Percentiles rank a stretch among this genome's conserved stretches.
Evolutionary conservation across 2,797 vertebrate genomes (phyloP).

Genomic region (Lerista edwardsae): DNA sequence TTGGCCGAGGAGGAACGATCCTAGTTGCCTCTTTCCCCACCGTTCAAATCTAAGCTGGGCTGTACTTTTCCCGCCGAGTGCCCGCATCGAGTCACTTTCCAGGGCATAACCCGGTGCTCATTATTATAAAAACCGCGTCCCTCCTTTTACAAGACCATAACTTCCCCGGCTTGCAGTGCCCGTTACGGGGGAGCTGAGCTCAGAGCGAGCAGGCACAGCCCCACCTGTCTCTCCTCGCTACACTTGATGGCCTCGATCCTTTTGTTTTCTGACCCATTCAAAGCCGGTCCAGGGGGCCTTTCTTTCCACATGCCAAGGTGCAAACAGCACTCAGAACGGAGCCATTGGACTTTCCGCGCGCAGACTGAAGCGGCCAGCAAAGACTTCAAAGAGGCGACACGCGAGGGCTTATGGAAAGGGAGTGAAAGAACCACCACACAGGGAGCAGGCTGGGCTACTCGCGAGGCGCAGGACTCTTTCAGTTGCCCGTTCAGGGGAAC

Average conservation of each 20-base stretch:
- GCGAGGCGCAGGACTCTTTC: background rate
- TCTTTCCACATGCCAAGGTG: too few relatives aligned
- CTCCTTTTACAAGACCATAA: background rate
- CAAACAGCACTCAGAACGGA: too few relatives aligned
- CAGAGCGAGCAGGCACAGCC: background rate
- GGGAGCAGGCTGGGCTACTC: background rate
- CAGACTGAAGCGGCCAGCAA: too few relatives aligned
- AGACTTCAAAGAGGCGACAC: background rate
- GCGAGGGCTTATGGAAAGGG: accelerated
- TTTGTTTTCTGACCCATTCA: background rate
- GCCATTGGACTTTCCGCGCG: background rate
- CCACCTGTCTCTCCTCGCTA: background rate
- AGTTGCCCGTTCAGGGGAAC: background rate
- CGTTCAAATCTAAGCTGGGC: background rate
- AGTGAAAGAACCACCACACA: accelerated
- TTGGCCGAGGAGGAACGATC: background rate
- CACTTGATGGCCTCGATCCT: too few relatives aligned
- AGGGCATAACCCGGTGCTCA: background rate
- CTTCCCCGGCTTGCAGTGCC: background rate
- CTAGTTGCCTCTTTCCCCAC: background rate
- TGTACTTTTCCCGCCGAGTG: too few relatives aligned
- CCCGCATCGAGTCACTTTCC: too few relatives aligned
- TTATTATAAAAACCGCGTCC: background rate
- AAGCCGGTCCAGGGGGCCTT: background rate
- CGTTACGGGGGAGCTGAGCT: background rate